Base-by-base conservation (phyloP, 2,888 invertebrate species). In the Torymus tubicola region DNA sequence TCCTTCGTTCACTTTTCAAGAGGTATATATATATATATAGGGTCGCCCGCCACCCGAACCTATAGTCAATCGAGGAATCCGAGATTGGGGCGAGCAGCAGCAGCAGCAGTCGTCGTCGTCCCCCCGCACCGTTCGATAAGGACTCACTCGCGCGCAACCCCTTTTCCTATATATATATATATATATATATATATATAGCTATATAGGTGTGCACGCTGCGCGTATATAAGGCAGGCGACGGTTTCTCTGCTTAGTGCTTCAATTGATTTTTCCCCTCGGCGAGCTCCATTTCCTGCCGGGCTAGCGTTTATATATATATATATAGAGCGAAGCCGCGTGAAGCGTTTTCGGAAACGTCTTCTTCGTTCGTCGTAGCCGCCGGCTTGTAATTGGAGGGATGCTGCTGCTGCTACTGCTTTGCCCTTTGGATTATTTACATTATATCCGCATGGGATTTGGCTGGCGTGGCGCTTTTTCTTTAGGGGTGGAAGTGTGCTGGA, bases 1-100 rank as follows among this genome's bases (percentile, higher is more conserved):
- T 31, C 42, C 8, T 8, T 42, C 42, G 42, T 42, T 42, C 42
- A 42, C 42, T 42, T 42, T 42, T 42, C 42, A 42, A 42, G 42
- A 42, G 8, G 42, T 42, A 42, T 42, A n/a, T n/a, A n/a, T n/a
- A n/a, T n/a, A n/a, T n/a, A n/a, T n/a, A 42, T 42, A 42, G 88
- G 87, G 86, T 86, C 84, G 86, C 85, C 86, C 21, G 1, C 52
- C 24, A 57, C 57, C 42, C 42, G 42, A 8, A 42, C 8, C 42
- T 42, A 76, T 69, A 88, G 87, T 89, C 87, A 88, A 88, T 87
- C 88, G 85, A 84, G 85, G 87, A 88, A 87, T 86, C 87, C 83
- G 86, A 86, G 86, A 86, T 85, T 85, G 87, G 86, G 87, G 42
- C 42, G 85, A 82, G 76, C 67, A 84, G 82, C n/a, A n/a, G n/a